Evolutionary conservation across 2,113 vertebrate species (phyloP).

Genomic region (Microtus ochrogaster): DNA sequence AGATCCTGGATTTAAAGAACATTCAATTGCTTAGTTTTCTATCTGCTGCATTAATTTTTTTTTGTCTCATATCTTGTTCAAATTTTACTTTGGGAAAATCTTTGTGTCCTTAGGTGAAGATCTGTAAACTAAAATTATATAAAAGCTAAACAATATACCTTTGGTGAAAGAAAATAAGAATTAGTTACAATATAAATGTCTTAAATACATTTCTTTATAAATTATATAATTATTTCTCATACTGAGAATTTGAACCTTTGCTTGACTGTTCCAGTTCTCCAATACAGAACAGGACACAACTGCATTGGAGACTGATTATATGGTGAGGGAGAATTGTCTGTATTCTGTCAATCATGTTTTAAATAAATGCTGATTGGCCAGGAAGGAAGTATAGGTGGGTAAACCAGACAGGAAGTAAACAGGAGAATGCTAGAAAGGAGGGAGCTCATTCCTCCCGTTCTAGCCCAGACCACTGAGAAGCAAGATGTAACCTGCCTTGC

Average conservation of each 20-base stretch:
- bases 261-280: background rate
- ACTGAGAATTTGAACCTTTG: background rate
- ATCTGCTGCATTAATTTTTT: background rate
- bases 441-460: no score
- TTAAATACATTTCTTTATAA: constrained; percentile 37
- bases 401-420: no score
- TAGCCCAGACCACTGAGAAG: no score
- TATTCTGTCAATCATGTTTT: no score
- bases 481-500: no score
- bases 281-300: background rate
- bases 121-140: constrained; percentile 27
- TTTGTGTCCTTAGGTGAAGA: background rate
- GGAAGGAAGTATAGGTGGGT: no score
- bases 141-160: background rate
- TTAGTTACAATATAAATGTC: background rate
- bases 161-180: background rate
- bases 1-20: background rate
- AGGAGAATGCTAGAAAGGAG: no score
- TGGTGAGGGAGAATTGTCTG: no score
- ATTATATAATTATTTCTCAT: constrained; percentile 5
- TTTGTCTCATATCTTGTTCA: background rate
- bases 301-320: background rate
- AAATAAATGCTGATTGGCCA: no score
- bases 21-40: constrained; percentile 15
- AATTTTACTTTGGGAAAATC: background rate